Evolutionary conservation across 2,113 vertebrate genomes (phyloP).

Genomic region (Siniperca chuatsi): DNA sequence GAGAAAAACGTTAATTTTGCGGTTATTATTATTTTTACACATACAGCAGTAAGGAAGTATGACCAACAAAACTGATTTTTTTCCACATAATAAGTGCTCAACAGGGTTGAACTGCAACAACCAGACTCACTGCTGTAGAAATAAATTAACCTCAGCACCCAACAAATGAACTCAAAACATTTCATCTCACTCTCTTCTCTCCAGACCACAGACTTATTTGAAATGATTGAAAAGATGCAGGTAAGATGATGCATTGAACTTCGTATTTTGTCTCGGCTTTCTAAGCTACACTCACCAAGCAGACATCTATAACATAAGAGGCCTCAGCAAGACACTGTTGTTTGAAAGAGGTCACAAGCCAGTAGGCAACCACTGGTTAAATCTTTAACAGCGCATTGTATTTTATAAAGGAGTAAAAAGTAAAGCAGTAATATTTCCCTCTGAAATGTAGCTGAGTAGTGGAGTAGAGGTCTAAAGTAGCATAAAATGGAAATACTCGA

Average conservation of each 20-base stretch:
- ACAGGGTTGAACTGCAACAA: background rate
- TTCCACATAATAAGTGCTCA: background rate
- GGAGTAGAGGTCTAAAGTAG: background rate
- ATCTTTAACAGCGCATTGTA: background rate
- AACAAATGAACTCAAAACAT: slow-evolving; percentile 68
- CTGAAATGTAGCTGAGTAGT: background rate
- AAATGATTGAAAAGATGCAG: slow-evolving; percentile 95
- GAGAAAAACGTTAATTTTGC: background rate
- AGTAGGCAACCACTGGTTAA: no score
- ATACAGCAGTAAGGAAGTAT: background rate
- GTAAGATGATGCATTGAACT: slow-evolving; percentile 78
- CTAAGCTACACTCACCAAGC: slow-evolving; percentile 47
- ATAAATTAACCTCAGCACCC: slow-evolving; percentile 15
- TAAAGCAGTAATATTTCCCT: background rate
- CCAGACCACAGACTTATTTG: slow-evolving; percentile 90
- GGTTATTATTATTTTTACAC: no score
- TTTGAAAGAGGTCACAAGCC: background rate
- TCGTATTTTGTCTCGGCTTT: slow-evolving; percentile 34
- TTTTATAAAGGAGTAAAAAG: background rate
- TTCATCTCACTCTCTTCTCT: slow-evolving; percentile 75
- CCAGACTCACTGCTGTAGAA: slow-evolving; percentile 12
- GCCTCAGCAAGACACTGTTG: background rate
- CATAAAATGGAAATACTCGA: background rate
- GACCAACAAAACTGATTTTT: background rate
- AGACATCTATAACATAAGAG: background rate